Percentiles rank a stretch among this genome's conserved stretches.
Conservation (phyloP, 2,888 invertebrate genomes). For the Allacma fusca region DNA sequence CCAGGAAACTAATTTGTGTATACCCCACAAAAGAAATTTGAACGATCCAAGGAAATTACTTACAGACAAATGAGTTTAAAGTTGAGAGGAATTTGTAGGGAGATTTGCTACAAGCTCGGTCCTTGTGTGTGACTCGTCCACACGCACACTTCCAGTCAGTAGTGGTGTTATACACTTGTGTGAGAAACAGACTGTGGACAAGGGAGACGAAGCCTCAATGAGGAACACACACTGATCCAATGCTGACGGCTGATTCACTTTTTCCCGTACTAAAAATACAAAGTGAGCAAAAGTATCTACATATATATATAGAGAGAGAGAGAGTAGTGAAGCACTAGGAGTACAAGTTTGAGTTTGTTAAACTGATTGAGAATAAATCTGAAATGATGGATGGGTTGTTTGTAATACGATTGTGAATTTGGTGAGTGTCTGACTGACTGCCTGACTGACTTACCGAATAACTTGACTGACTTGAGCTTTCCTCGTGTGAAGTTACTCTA, state of each 20-base stretch:
- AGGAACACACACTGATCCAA: background rate
- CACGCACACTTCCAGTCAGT: too few species aligned
- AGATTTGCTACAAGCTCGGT: background rate
- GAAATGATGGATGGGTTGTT: slow-evolving; percentile 38
- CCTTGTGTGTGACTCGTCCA: too few species aligned
- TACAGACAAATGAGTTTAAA: background rate
- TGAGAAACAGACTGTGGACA: background rate
- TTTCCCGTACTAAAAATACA: background rate
- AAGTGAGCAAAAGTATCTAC: background rate
- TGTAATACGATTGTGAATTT: slow-evolving; percentile 28
- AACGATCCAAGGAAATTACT: background rate
- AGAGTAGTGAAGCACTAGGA: background rate
- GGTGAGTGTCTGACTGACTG: background rate
- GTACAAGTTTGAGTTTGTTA: background rate
- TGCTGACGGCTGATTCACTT: background rate
- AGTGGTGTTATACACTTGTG: too few species aligned
- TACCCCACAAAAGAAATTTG: background rate
- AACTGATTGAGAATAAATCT: slow-evolving; percentile 29
- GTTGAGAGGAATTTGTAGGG: background rate
- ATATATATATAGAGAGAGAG: too few species aligned
- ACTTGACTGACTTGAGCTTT: slow-evolving; percentile 8
- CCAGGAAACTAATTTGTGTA: background rate
- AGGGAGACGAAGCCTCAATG: background rate
- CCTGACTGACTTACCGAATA: background rate
- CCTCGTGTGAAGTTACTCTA: background rate